phyloP scores from a whole-genome alignment of 37 sponge, comb jelly and placozoan genomes.

The Mnemiopsis leidyi region DNA sequence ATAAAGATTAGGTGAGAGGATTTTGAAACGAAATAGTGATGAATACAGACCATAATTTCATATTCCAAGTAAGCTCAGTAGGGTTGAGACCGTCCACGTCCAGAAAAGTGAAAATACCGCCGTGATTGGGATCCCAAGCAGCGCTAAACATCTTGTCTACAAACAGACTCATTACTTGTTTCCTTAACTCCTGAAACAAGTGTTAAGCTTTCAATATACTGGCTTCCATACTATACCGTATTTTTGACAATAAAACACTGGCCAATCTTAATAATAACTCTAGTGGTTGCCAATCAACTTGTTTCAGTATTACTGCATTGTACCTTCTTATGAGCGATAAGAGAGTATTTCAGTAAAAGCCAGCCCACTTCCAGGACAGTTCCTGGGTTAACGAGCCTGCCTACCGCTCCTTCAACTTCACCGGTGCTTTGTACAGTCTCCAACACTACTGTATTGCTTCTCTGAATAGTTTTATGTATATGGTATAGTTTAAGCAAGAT shows the following conservation, averaged over 20 bases:
- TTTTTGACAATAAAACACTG: too few relatives aligned
- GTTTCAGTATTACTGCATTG: too few relatives aligned
- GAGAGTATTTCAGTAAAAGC: constrained; percentile 14
- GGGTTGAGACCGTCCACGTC: constrained; percentile 40
- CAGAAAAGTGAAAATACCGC: neutral
- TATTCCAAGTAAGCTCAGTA: constrained; percentile 53
- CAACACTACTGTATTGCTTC: neutral
- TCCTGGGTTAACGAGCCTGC: constrained; percentile 16
- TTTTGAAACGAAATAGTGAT: neutral
- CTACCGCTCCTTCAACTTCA: neutral
- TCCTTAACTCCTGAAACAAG: constrained; percentile 48
- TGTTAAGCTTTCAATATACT: too few relatives aligned
- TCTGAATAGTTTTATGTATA: too few relatives aligned
- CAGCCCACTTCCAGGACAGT: constrained; percentile 32
- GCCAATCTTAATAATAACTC: too few relatives aligned
- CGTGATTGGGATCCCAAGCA: constrained; percentile 34
- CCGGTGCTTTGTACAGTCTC: constrained; percentile 8
- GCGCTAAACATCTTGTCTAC: neutral
- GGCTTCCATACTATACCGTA: too few relatives aligned
- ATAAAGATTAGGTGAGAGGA: neutral
- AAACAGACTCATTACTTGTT: constrained; percentile 35
- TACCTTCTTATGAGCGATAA: constrained; percentile 37
- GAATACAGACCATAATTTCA: constrained; percentile 36
- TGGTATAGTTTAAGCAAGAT: too few relatives aligned
- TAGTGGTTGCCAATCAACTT: too few relatives aligned